Evolutionary conservation across 1,140 invertebrate genomes (phyloP), one percentile per base, ranked within the genome.

Genomic region (Drosophila yakuba): DNA sequence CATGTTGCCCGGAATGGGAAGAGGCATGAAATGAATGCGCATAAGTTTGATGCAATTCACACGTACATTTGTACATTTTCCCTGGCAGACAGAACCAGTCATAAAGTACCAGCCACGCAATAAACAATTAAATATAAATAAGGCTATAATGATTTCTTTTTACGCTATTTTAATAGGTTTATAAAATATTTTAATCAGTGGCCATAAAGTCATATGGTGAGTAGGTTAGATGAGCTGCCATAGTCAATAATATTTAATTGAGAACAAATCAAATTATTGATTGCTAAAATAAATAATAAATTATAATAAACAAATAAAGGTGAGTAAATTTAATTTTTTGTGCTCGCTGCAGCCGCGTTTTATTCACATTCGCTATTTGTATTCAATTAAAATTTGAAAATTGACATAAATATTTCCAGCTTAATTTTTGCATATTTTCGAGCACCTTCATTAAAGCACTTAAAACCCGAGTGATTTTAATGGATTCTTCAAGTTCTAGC

Each of bases 111-210:
- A 58, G 45, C 54, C 62, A 71, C 52, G 64, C 74, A 71, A 64
- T 55, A 79, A 88, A 88, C 79, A 88, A 83, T 83, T 88, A 62
- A 66, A 48, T 51, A 63, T 68, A 48, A 74, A 61, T 58, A 71
- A 45, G 66, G 56, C 38, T 63, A 20, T 89, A 84, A 90, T 89
- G 5, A 14, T 39, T 39, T 14, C 4, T 61, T 74, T 59, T 35
- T 50, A 14, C 36, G 76, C 48, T 82, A 63, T 45, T 47, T 88
- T 84, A 88, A 89, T 89, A 80, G 68, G 80, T 67, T 88, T 88
- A 80, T 78, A 62, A 78, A 89, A 80, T 84, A 89, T 74, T 80
- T 44, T 84, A 82, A 88, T 80, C 60, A 51, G 67, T 67, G 62
- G 67, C 50, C 57, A 35, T 25, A 14, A 25, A 38, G 54, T 47